A percentile compares a stretch with the other conserved stretches of the same genome.
These are phyloP conservation scores for Calameuta filiformis DNA, from an alignment of 2,888 invertebrate species.

Conservation along the genomic window DNA sequence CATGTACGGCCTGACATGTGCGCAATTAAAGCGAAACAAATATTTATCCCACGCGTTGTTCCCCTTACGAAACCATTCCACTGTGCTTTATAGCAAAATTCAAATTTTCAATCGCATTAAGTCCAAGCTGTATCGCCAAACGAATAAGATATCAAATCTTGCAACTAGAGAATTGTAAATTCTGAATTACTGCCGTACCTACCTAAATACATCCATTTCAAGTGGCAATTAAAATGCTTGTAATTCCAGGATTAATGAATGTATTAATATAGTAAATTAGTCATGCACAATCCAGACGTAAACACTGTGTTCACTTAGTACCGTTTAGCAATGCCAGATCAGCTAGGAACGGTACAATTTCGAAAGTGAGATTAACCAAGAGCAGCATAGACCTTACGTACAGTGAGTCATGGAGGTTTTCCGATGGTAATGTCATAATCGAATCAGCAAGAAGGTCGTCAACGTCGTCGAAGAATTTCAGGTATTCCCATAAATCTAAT, in stretches of 20 bases:
- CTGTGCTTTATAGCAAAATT: not conserved
- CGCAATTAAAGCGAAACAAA: not conserved
- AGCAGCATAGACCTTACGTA: slow-evolving; percentile 21
- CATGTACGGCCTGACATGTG: not conserved
- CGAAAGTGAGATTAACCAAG: slow-evolving; percentile 44
- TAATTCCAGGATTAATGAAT: not conserved
- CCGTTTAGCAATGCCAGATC: slow-evolving; percentile 17
- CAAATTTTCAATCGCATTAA: not conserved
- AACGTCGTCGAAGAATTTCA: not conserved
- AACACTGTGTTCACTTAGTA: slow-evolving; percentile 6
- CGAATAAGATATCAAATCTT: not conserved
- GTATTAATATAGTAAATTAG: not conserved
- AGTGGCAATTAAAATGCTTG: not conserved
- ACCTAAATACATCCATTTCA: not conserved
- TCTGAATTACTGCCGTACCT: not conserved
- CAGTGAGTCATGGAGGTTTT: slow-evolving; percentile 6
- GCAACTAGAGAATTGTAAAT: not conserved
- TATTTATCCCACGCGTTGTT: not conserved
- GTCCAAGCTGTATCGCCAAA: not conserved
- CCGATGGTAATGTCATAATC: slow-evolving; percentile 4
- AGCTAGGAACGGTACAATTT: slow-evolving; percentile 35
- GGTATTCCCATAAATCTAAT: not conserved
- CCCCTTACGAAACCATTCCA: not conserved
- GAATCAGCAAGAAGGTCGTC: not conserved
- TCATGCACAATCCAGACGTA: not conserved